These are phyloP conservation scores for Hyposmocoma kahamanoa DNA, from an alignment of 1,140 invertebrate genomes.

Conservation along the genomic window DNA sequence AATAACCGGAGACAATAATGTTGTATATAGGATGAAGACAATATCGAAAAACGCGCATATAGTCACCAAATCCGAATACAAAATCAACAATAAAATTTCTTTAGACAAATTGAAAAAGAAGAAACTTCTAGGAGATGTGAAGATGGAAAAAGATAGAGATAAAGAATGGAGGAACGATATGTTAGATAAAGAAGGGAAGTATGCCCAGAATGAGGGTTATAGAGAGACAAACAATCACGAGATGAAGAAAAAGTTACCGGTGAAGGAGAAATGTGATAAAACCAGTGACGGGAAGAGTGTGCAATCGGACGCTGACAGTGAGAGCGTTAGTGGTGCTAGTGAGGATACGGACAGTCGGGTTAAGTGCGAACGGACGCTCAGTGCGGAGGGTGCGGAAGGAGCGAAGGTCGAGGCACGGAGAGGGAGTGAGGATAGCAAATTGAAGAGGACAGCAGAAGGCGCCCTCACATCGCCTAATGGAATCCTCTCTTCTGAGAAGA, in stretches of 20 bases:
- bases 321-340: constrained; percentile 53
- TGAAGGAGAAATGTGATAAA: constrained; percentile 52
- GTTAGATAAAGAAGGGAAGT: constrained; percentile 65
- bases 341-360: constrained; percentile 49
- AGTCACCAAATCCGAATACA: constrained; percentile 65
- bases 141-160: constrained; percentile 50
- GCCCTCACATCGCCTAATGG: constrained; percentile 63
- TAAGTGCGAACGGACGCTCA: constrained; percentile 53
- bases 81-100: constrained; percentile 53
- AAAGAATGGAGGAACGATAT: constrained; percentile 58
- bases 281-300: constrained; percentile 56
- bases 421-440: constrained; percentile 38
- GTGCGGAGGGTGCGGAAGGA: constrained; percentile 25
- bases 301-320: constrained; percentile 45
- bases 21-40: constrained; percentile 66
- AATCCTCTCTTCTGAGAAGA: constrained; percentile 70
- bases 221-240: constrained; percentile 66
- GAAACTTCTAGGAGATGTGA: constrained; percentile 46
- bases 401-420: neutral
- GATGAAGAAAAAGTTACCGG: constrained; percentile 57
- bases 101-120: constrained; percentile 65
- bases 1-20: constrained; percentile 50
- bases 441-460: constrained; percentile 58
- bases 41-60: constrained; percentile 68
- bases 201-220: constrained; percentile 68